A percentile compares a stretch with the other conserved stretches of the same genome.
phyloP scores from a whole-genome alignment of 2,113 vertebrate genomes.

The Diglossa brunneiventris region DNA sequence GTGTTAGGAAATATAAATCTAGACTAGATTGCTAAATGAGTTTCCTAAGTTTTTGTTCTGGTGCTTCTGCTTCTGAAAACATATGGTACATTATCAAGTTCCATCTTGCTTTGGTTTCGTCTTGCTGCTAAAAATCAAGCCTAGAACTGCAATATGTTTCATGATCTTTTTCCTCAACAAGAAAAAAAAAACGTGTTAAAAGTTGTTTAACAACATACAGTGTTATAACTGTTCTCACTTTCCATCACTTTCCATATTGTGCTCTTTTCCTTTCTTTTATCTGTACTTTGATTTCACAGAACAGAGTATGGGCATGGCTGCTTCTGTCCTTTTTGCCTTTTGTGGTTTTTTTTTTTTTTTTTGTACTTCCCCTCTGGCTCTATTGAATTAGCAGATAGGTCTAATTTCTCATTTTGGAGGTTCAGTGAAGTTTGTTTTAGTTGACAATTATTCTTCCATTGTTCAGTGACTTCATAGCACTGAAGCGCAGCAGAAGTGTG shows the following conservation, averaged over 20 bases:
- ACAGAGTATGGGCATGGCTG: background rate
- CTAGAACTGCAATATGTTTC: conserved; percentile 2
- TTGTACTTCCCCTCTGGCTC: background rate
- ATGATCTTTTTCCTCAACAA: background rate
- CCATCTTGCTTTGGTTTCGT: conserved; percentile 15
- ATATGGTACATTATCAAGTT: conserved; percentile 4
- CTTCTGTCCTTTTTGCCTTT: background rate
- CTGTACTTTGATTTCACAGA: background rate
- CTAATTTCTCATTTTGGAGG: background rate
- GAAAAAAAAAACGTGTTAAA: background rate
- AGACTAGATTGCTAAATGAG: background rate
- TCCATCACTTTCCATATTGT: background rate
- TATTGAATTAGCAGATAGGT: background rate
- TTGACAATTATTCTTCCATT: conserved; percentile 14
- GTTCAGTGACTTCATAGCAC: background rate
- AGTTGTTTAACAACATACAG: background rate
- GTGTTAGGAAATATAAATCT: background rate
- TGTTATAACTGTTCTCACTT: background rate
- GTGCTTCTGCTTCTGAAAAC: conserved; percentile 1
- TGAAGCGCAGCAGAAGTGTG: background rate
- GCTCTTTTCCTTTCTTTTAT: background rate
- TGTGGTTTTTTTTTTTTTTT: too few species aligned
- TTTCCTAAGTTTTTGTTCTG: conserved; percentile 4
- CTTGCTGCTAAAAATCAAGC: conserved; percentile 7
- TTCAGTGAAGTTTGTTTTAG: background rate